Percentiles rank a stretch among this genome's conserved stretches.
phyloP scores from a whole-genome alignment of 2,888 invertebrate species.

The Chironomus tentans region DNA sequence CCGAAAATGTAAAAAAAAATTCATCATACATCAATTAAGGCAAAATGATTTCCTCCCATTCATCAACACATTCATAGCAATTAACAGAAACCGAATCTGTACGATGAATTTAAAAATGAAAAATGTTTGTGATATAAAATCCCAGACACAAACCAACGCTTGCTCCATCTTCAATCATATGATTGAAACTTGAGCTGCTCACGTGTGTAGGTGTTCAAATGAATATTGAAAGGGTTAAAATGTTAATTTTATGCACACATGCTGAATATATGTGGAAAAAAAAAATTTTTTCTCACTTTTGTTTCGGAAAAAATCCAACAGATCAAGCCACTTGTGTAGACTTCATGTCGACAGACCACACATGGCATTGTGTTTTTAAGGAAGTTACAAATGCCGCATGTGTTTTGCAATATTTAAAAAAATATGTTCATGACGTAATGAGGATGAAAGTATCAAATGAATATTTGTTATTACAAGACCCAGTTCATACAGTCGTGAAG shows the following conservation, averaged over 20 bases:
- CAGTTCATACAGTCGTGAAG: background rate
- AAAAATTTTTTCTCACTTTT: no score
- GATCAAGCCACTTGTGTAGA: conserved; percentile 22
- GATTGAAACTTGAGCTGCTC: background rate
- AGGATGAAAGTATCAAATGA: background rate
- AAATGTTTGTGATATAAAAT: background rate
- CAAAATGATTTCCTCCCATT: no score
- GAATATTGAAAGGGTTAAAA: conserved; percentile 22
- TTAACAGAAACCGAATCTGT: no score
- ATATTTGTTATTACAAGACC: background rate
- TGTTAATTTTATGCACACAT: conserved; percentile 23
- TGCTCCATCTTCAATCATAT: conserved; percentile 17
- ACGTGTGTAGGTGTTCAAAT: background rate
- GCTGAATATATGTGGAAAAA: background rate
- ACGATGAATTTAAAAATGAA: background rate
- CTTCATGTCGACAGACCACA: conserved; percentile 6
- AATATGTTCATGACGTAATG: background rate
- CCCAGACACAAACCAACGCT: conserved; percentile 16
- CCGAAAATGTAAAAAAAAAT: background rate
- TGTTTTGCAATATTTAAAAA: background rate
- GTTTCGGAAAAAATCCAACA: conserved; percentile 9
- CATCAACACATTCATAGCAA: no score
- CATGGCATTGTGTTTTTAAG: background rate
- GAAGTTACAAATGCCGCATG: background rate
- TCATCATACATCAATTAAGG: background rate